A percentile compares a stretch with the other conserved stretches of the same genome.
Evolutionary conservation across 2,113 vertebrate genomes (phyloP).

Genomic region (Petroica traversi): DNA sequence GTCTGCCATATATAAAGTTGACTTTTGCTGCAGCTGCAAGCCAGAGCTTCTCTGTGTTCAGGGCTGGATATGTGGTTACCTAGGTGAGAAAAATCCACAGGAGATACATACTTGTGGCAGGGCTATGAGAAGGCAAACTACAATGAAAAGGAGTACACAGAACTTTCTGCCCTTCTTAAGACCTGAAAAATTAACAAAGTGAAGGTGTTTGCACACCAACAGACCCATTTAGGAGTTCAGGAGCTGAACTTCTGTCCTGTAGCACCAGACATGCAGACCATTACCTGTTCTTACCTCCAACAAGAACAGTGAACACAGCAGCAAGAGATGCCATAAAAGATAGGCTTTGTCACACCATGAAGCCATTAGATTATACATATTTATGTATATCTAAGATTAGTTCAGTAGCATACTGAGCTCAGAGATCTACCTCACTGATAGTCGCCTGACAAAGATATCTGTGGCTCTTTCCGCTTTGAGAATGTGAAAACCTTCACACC

Average conservation of each 20-base stretch:
- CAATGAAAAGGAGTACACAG: neutral
- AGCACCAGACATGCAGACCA: neutral
- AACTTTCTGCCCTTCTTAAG: neutral
- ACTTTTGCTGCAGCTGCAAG: neutral
- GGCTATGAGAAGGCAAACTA: neutral
- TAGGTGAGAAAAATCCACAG: neutral
- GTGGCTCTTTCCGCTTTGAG: neutral
- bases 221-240: neutral
- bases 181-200: neutral
- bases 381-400: neutral
- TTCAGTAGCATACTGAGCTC: neutral
- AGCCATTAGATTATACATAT: neutral
- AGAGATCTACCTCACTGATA: neutral
- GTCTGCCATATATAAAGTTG: neutral
- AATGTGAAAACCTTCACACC: neutral
- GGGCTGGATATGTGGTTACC: neutral
- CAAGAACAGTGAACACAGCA: neutral
- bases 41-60: neutral
- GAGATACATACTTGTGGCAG: neutral
- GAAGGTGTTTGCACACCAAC: neutral
- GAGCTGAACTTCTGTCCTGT: neutral
- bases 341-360: neutral
- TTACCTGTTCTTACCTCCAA: neutral
- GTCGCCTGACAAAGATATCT: neutral
- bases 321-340: neutral